Evolutionary conservation across 2,888 invertebrate genomes (phyloP), one percentile per base, ranked within the genome.

Genomic region (Diaperis boleti): DNA sequence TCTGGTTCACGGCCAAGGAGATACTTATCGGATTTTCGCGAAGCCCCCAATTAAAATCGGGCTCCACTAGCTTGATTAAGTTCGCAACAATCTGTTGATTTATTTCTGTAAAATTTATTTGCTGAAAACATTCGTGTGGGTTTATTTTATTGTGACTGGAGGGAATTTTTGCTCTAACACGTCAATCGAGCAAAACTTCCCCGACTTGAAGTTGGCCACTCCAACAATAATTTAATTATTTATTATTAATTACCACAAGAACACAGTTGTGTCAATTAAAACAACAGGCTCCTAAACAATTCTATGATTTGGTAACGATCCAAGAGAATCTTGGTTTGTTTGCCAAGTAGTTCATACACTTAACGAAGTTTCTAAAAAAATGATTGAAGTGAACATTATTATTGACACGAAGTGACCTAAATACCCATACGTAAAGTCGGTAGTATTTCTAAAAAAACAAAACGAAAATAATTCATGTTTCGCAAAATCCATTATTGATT

Each of bases 71-170:
- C n/a, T 45, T 29, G 29, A 45, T 45, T 13, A 45, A 29, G 11
- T 45, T n/a, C 26, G 22, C 10, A 44, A 11, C 11, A 37, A 37
- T 14, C 37, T 20, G 20, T 44, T 45, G 45, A 45, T 45, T 45
- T 45, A 45, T 49, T 35, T 15, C 31, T 49, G 17, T 29, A 33
- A 47, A 37, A 50, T 50, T 50, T 50, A 52, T 39, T 52, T 52
- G 37, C 20, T 18, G 18, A 4, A 15, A 50, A 50, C 18, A 6
- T 35, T 22, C 2, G 37, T 35, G 52, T 52, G 37, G 52, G 37
- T 15, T 52, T 33, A 7, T 47, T 20, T 18, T 42, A 20, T 42
- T 17, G 1, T 10, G 15, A 47, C 33, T 45, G 7, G 35, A 14
- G 52, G 52, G 22, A 11, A 42, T 18, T 15, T 42, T 18, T 42